phyloP scores from a whole-genome alignment of 2,888 invertebrate species.

The Drosophila ustulata region DNA sequence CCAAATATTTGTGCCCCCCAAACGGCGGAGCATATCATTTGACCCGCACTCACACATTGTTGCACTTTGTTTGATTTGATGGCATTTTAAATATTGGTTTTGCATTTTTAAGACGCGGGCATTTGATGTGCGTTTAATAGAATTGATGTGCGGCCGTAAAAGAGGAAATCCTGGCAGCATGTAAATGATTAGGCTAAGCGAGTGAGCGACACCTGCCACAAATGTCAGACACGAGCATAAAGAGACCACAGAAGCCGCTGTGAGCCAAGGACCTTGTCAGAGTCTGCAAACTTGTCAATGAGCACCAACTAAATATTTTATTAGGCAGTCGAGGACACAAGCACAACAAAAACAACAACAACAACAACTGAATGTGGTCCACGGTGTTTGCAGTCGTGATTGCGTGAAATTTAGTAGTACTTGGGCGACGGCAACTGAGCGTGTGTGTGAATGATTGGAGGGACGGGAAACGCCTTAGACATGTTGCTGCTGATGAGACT shows the following conservation, averaged over 20 bases:
- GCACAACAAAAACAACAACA: conserved; percentile 26
- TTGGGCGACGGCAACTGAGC: conserved; percentile 31
- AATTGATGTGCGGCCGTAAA: conserved; percentile 57
- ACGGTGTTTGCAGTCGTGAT: conserved; percentile 67
- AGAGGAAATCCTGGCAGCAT: conserved; percentile 23
- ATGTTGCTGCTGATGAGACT: conserved; percentile 67
- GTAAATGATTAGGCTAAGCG: conserved; percentile 59
- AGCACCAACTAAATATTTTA: conserved; percentile 83
- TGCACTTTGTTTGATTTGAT: conserved; percentile 76
- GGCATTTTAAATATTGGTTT: conserved; percentile 77
- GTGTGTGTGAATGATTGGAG: conserved; percentile 39
- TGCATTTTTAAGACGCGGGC: conserved; percentile 60
- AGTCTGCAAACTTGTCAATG: conserved; percentile 81
- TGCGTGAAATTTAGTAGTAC: conserved; percentile 77
- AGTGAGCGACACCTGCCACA: conserved; percentile 65
- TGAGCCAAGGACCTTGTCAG: conserved; percentile 57
- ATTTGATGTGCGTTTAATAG: conserved; percentile 67
- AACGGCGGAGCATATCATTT: conserved; percentile 25
- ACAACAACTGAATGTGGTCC: conserved; percentile 15
- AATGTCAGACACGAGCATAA: conserved; percentile 55
- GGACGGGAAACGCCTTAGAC: conserved; percentile 54
- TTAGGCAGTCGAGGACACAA: conserved; percentile 73
- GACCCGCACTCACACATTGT: conserved; percentile 52
- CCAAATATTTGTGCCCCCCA: background rate
- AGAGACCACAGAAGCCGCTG: conserved; percentile 62